phyloP scores from a whole-genome alignment of 2,797 vertebrate species.

The Premnoplex brunnescens region DNA sequence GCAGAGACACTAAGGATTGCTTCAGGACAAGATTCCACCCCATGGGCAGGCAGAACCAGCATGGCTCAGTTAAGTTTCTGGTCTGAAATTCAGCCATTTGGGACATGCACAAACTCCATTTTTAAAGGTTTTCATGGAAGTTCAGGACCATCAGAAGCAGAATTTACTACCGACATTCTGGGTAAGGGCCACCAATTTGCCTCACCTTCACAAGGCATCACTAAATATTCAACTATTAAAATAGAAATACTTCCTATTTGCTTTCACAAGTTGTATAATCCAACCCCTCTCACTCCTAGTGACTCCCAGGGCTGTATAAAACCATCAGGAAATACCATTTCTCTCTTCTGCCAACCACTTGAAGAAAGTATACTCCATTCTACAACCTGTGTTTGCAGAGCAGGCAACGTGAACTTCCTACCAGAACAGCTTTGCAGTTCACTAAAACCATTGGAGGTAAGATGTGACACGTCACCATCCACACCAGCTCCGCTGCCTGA shows the following conservation, averaged over 20 bases:
- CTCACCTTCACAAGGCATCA: not conserved
- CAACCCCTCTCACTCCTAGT: not conserved
- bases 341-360: not conserved
- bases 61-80: not conserved
- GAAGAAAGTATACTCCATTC: not conserved
- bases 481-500: not conserved
- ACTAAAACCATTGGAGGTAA: not conserved
- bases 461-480: not conserved
- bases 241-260: not conserved
- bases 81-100: not conserved
- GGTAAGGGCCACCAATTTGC: not conserved
- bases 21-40: not conserved
- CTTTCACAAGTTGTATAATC: not conserved
- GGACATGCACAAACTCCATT: not conserved
- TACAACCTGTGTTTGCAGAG: not conserved
- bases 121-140: not conserved
- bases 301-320: not conserved
- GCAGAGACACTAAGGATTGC: not conserved
- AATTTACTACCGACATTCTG: not conserved
- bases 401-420: not conserved
- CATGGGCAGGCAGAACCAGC: rapidly evolving
- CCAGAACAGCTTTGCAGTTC: not conserved
- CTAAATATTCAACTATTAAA: not conserved
- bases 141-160: not conserved
- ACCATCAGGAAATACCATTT: not conserved